Conservation (phyloP, 35 echinoderm and acorn worm species). For the Apostichopus parvimensis region DNA sequence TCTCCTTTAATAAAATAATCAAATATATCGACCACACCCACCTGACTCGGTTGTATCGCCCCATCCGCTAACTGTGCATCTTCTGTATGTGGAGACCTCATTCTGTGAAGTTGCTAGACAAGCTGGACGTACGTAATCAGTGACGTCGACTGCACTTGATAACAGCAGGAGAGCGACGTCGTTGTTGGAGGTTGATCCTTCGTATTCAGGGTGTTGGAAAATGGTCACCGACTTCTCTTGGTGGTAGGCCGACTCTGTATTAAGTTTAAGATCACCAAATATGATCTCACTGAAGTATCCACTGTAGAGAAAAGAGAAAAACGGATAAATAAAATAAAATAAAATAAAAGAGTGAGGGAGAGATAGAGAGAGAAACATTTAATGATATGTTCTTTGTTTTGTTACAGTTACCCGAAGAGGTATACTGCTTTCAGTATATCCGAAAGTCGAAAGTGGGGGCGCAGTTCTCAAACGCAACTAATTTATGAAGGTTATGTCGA, state of each 20-base stretch:
- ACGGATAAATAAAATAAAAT: not conserved
- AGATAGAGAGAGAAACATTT: no score
- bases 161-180: constrained; percentile 52
- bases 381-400: no score
- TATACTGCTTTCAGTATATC: no score
- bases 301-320: not conserved
- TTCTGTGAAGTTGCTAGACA: constrained; percentile 29
- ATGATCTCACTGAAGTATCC: constrained; percentile 4
- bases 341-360: no score
- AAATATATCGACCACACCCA: no score
- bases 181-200: not conserved
- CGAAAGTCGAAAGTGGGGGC: no score
- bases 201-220: constrained; percentile 38
- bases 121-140: constrained; percentile 50
- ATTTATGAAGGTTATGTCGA: no score
- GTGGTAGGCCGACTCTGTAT: not conserved
- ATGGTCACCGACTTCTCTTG: not conserved
- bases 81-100: constrained; percentile 15
- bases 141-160: not conserved
- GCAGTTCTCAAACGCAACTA: no score
- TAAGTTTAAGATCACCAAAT: not conserved
- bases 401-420: no score
- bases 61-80: constrained; percentile 42
- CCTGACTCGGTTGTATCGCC: not conserved
- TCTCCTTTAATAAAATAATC: no score